These are phyloP conservation scores for Drosophila repleta DNA, from an alignment of 1,140 invertebrate species.

Conservation along the genomic window DNA sequence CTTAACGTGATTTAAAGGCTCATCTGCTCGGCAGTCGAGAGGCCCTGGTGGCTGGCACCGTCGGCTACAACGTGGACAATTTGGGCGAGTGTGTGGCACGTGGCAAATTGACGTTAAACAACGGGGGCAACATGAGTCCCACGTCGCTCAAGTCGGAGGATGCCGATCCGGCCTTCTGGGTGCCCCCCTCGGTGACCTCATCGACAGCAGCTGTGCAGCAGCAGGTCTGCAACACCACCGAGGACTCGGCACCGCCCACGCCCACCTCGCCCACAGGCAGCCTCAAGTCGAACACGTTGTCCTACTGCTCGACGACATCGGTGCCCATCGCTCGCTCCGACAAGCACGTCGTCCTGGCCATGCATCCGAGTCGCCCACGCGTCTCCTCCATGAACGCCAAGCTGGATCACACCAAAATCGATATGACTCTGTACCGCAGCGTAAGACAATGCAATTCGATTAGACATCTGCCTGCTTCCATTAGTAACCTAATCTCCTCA, in stretches of 20 bases:
- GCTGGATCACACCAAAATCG: slow-evolving; percentile 86
- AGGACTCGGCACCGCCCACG: slow-evolving; percentile 84
- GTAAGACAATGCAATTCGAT: slow-evolving; percentile 46
- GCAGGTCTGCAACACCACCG: slow-evolving; percentile 71
- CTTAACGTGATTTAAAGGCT: background rate
- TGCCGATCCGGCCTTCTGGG: slow-evolving; percentile 84
- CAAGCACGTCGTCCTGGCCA: slow-evolving; percentile 85
- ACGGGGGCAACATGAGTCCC: slow-evolving; percentile 80
- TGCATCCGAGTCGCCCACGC: slow-evolving; percentile 80
- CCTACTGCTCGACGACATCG: slow-evolving; percentile 72
- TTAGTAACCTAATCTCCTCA: background rate
- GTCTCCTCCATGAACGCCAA: slow-evolving; percentile 85
- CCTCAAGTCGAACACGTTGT: slow-evolving; percentile 78
- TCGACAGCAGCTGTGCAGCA: slow-evolving; percentile 60
- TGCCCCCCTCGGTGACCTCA: slow-evolving; percentile 77
- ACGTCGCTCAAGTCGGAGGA: slow-evolving; percentile 79
- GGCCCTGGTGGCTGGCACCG: slow-evolving; percentile 80
- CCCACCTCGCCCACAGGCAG: slow-evolving; percentile 84
- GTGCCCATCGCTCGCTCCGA: slow-evolving; percentile 85
- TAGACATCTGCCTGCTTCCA: background rate
- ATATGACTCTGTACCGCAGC: slow-evolving; percentile 85
- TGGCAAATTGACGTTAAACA: slow-evolving; percentile 47
- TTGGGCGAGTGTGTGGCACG: slow-evolving; percentile 76
- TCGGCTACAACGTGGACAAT: slow-evolving; percentile 82
- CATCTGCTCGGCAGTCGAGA: slow-evolving; percentile 76